Evolutionary conservation across 2,888 invertebrate species (phyloP).

Genomic region (Pogonocherus hispidulus): DNA sequence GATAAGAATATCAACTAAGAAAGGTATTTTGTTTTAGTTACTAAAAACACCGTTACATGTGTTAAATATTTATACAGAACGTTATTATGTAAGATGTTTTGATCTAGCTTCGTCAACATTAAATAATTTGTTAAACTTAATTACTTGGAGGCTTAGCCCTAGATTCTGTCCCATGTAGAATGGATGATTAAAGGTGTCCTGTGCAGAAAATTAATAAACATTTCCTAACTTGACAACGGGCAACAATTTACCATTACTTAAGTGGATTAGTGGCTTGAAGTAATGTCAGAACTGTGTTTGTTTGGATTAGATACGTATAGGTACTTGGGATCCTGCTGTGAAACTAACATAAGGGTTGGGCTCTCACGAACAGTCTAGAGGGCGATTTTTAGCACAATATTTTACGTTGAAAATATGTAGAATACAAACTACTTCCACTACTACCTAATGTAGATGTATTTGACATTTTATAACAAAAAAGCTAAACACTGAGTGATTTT

Average conservation of each 20-base stretch:
- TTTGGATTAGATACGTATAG: slow-evolving; percentile 1
- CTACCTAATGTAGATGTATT: no score
- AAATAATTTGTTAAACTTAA: not conserved
- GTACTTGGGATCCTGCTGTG: not conserved
- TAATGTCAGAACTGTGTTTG: slow-evolving; percentile 23
- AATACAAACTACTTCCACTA: no score
- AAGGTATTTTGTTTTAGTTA: no score
- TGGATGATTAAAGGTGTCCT: slow-evolving; percentile 27
- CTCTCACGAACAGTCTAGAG: not conserved
- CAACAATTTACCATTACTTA: slow-evolving; percentile 30
- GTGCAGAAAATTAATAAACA: slow-evolving; percentile 25
- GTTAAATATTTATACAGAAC: no score
- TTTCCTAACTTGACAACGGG: slow-evolving; percentile 20
- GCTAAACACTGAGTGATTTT: no score
- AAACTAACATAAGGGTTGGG: not conserved
- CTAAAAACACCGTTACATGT: no score
- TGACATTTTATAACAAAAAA: no score
- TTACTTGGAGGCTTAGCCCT: slow-evolving; percentile 2
- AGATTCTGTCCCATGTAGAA: slow-evolving; percentile 15
- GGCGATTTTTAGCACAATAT: no score
- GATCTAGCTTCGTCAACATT: not conserved
- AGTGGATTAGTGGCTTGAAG: slow-evolving; percentile 19
- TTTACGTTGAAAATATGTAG: no score
- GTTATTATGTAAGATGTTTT: no score
- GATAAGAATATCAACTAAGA: no score